Base-by-base conservation (phyloP, 2,888 invertebrate genomes). In the Lomographa bimaculata region DNA sequence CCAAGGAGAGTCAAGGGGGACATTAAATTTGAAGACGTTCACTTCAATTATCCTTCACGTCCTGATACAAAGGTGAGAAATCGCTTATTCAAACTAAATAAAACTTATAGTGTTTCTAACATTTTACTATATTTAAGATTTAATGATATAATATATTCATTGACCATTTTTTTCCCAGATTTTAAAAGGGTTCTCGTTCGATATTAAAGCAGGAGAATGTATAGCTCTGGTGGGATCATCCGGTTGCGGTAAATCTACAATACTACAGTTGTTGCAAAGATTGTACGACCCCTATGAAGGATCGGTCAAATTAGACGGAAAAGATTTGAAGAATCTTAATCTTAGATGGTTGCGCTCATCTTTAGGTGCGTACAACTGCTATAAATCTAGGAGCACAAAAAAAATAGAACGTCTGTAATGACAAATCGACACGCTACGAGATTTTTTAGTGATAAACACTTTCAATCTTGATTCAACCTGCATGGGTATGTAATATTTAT, bases 181-280 rank as follows among this genome's bases (percentile, higher is more conserved):
- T 10, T 78, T 96, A 0, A 92, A 93, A 67, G 94, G 92, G 0
- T 78, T 95, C 14, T 91, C 91, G 12, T 74, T 95, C 23, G 89
- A 90, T 27, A 90, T 94, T 14, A 91, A 91, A 51, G 79, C 92
- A 2, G 94, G 94, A 0, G 92, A 94, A 70, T 93, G 92, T 16
- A 92, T 95, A 1, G 95, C 94, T 0, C 76, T 95, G 14, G 94
- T 94, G 0, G 94, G 93, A 0, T 91, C 93, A 6, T 94, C 93
- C 5, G 96, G 96, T 0, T 95, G 95, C 67, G 96, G 96, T 1
- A 96, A 96, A 73, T 94, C 94, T 0, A 96, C 96, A 0, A 91
- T 94, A 34, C 79, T 96, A 25, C 95, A 96, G 59, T 79, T 97
- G 7, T 82, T 94, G 39, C 94, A 94, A 59, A 81, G 95, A 36